Evolutionary conservation across 2,888 invertebrate genomes (phyloP).

Genomic region (Fragum sueziense): DNA sequence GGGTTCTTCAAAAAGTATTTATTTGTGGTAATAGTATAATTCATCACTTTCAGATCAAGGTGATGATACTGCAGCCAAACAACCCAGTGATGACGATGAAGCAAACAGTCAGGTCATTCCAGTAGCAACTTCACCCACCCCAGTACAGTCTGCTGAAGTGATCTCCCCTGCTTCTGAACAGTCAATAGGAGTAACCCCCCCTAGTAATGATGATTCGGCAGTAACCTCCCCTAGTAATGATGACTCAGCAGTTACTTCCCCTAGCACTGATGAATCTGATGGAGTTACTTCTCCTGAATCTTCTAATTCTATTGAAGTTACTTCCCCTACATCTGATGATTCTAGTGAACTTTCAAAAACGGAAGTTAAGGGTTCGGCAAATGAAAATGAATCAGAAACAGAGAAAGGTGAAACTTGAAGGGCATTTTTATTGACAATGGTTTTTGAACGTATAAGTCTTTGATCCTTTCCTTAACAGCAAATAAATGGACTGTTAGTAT

Average conservation of each 20-base stretch:
- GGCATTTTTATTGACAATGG: too few species aligned
- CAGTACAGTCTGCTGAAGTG: neutral
- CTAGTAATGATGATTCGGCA: neutral
- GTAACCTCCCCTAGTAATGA: neutral
- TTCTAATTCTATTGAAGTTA: neutral
- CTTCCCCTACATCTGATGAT: neutral
- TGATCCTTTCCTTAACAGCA: too few species aligned
- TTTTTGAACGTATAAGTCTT: too few species aligned
- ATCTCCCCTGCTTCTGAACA: neutral
- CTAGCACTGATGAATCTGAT: neutral
- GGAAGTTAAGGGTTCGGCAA: too few species aligned
- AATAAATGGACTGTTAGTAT: too few species aligned
- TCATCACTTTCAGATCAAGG: slow-evolving; percentile 3
- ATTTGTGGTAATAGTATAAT: too few species aligned
- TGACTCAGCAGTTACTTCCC: neutral
- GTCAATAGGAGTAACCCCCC: neutral
- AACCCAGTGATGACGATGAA: slow-evolving; percentile 1
- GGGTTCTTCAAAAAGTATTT: too few species aligned
- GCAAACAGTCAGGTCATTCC: slow-evolving; percentile 1
- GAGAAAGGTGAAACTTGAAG: too few species aligned
- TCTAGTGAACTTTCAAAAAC: too few species aligned
- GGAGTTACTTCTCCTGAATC: slow-evolving; percentile 6
- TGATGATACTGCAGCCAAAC: neutral
- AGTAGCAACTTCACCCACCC: neutral
- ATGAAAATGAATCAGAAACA: too few species aligned